Evolutionary conservation across 1,140 invertebrate species (phyloP).

Genomic region (Drosophila pandora): DNA sequence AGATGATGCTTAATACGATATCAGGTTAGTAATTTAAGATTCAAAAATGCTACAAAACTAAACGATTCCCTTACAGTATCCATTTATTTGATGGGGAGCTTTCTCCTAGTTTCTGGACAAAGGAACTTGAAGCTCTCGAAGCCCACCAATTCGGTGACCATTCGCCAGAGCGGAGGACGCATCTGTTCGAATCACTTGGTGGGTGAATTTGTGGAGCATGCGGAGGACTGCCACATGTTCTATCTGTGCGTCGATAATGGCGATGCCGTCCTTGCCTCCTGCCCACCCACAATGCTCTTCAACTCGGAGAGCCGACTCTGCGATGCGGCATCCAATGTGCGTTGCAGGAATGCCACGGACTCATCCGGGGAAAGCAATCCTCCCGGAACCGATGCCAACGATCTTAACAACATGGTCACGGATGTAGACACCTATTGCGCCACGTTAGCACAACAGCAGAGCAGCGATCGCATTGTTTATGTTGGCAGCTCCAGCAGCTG

Average conservation of each 20-base stretch:
- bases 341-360: constrained; percentile 47
- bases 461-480: constrained; percentile 63
- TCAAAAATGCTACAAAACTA: background rate
- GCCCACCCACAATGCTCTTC: constrained; percentile 74
- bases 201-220: constrained; percentile 70
- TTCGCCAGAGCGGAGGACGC: constrained; percentile 53
- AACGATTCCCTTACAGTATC: background rate
- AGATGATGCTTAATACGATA: constrained; percentile 23
- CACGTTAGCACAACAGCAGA: constrained; percentile 33
- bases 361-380: background rate
- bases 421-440: constrained; percentile 65
- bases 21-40: constrained; percentile 8
- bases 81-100: constrained; percentile 10
- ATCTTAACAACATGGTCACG: constrained; percentile 50
- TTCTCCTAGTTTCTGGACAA: background rate
- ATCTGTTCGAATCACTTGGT: constrained; percentile 58
- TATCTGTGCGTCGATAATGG: constrained; percentile 73
- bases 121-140: constrained; percentile 33
- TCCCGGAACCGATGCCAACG: constrained; percentile 11
- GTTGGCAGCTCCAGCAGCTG: constrained; percentile 68
- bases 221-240: constrained; percentile 69
- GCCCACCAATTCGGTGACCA: constrained; percentile 70
- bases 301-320: constrained; percentile 69
- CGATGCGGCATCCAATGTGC: constrained; percentile 63
- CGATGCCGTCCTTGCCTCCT: constrained; percentile 69